phyloP scores from a whole-genome alignment of 2,888 invertebrate species.

The Coenonympha arcania region DNA sequence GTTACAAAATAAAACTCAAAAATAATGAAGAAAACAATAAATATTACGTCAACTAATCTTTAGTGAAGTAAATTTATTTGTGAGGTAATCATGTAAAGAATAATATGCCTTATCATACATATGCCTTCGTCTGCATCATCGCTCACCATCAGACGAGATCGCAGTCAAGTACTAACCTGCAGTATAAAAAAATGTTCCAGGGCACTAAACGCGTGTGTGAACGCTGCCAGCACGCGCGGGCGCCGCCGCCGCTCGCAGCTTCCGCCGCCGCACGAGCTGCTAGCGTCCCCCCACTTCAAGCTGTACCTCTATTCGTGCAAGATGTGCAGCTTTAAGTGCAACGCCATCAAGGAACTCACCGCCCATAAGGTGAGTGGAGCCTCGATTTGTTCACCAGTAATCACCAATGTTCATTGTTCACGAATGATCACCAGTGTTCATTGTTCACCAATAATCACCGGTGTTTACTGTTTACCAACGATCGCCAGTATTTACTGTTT shows the following conservation, averaged over 20 bases:
- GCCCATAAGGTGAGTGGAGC: conserved; percentile 50
- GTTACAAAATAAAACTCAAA: no score
- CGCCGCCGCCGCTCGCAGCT: conserved; percentile 45
- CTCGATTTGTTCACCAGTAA: not conserved
- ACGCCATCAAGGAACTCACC: conserved; percentile 63
- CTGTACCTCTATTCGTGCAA: conserved; percentile 66
- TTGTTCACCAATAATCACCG: not conserved
- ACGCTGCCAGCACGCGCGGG: conserved; percentile 30
- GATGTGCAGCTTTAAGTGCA: conserved; percentile 60
- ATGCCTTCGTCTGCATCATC: no score
- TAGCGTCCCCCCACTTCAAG: conserved; percentile 61
- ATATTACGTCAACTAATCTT: no score
- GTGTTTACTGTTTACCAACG: not conserved
- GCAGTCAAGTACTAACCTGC: no score
- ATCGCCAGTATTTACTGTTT: not conserved
- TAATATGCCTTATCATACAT: no score
- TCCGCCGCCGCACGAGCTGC: conserved; percentile 54
- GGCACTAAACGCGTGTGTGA: conserved; percentile 13
- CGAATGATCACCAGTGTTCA: not conserved
- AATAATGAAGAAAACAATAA: no score
- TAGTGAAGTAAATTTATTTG: no score
- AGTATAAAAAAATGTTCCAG: no score
- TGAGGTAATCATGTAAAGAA: no score
- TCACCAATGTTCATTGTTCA: not conserved
- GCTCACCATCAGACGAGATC: no score